Conservation (phyloP, 2,113 vertebrate species). For the Raja brachyura region DNA sequence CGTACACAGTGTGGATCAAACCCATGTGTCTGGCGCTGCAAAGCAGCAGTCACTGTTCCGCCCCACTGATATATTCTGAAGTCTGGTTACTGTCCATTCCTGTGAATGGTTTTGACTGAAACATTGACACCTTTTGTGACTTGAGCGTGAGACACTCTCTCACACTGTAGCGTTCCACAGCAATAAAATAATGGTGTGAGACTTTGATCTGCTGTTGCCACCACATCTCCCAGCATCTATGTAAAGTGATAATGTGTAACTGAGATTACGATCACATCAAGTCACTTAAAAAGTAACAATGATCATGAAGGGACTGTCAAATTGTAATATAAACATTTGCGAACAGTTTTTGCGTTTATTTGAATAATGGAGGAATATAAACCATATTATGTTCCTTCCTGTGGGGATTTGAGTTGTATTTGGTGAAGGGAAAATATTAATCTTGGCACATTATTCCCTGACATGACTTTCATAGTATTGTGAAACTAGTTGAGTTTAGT, state of each 20-base stretch:
- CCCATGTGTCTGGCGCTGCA: too few species aligned
- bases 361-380: neutral
- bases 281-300: neutral
- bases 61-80: too few species aligned
- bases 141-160: neutral
- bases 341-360: neutral
- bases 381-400: neutral
- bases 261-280: neutral
- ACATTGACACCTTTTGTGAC: neutral
- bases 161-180: too few species aligned
- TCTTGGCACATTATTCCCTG: neutral
- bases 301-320: neutral
- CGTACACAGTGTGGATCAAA: too few species aligned
- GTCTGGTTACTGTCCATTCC: neutral
- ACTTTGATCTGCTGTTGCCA: neutral
- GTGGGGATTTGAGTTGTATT: neutral
- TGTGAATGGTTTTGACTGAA: neutral
- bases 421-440: constrained; percentile 16
- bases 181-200: neutral
- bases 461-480: too few species aligned
- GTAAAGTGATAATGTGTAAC: neutral
- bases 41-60: too few species aligned
- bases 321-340: neutral
- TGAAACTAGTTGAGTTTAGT: too few species aligned
- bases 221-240: neutral